Percentiles rank a stretch among this genome's conserved stretches.
These are phyloP conservation scores for Philaethria dido DNA, from an alignment of 2,888 invertebrate genomes.

Conservation along the genomic window DNA sequence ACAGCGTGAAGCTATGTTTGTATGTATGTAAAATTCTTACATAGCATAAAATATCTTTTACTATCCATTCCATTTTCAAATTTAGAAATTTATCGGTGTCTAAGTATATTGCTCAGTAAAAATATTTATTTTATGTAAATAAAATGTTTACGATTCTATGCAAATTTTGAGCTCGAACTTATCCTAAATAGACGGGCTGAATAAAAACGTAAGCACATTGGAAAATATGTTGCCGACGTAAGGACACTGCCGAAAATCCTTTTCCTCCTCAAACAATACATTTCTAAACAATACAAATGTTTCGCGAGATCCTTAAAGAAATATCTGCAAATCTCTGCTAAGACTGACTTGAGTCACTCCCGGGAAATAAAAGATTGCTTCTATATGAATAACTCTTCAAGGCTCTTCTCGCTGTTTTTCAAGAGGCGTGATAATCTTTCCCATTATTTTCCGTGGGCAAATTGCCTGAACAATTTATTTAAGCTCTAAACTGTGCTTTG, in stretches of 20 bases:
- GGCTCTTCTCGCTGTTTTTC: conserved; percentile 64
- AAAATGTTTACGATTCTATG: not conserved
- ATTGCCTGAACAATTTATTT: conserved; percentile 49
- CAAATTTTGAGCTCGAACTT: not conserved
- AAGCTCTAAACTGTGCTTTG: conserved; percentile 1
- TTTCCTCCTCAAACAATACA: conserved; percentile 39
- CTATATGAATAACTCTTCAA: conserved; percentile 46
- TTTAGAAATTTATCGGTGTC: not conserved
- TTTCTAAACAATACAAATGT: conserved; percentile 56
- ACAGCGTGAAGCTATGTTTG: too few species aligned
- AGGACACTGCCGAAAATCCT: conserved; percentile 26
- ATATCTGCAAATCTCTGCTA: conserved; percentile 62
- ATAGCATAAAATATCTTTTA: not conserved
- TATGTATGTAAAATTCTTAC: too few species aligned
- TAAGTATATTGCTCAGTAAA: conserved; percentile 4
- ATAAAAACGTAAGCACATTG: conserved; percentile 25
- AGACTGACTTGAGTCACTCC: conserved; percentile 54
- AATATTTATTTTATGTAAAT: not conserved
- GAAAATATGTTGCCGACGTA: conserved; percentile 26
- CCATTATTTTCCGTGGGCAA: conserved; percentile 53
- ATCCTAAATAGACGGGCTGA: not conserved
- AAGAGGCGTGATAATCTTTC: conserved; percentile 65
- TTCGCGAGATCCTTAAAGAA: conserved; percentile 59
- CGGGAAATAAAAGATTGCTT: conserved; percentile 71
- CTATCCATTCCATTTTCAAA: not conserved